These are phyloP conservation scores for Drosophila lowei DNA, from an alignment of 1,140 invertebrate species.

Conservation along the genomic window DNA sequence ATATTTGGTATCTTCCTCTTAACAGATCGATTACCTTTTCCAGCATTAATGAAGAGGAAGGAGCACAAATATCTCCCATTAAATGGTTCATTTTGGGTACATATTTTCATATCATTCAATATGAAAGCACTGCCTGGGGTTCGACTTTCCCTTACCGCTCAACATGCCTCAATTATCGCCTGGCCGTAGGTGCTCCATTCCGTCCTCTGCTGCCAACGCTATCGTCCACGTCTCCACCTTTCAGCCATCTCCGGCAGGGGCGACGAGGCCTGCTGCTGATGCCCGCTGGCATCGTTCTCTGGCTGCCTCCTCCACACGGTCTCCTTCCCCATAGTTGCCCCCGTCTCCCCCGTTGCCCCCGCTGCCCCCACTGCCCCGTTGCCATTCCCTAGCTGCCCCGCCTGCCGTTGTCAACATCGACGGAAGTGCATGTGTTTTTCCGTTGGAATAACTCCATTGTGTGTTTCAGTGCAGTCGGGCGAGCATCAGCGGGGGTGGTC, in stretches of 20 bases:
- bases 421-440: conserved; percentile 81
- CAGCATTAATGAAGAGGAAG: too few relatives aligned
- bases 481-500: conserved; percentile 52
- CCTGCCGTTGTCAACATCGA: conserved; percentile 63
- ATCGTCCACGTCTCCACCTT: not conserved
- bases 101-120: not conserved
- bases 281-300: conserved; percentile 27
- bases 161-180: conserved; percentile 50
- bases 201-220: not conserved
- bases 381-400: conserved; percentile 21
- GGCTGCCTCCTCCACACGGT: conserved; percentile 9
- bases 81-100: too few relatives aligned
- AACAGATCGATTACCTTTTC: too few relatives aligned
- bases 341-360: too few relatives aligned
- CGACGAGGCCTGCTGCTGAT: conserved; percentile 15
- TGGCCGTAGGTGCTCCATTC: conserved; percentile 32
- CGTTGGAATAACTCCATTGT: conserved; percentile 81
- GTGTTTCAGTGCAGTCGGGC: conserved; percentile 73
- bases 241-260: conserved; percentile 3
- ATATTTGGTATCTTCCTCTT: too few relatives aligned
- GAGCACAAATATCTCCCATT: too few relatives aligned
- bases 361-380: too few relatives aligned
- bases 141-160: conserved; percentile 15
- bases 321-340: not conserved
- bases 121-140: conserved; percentile 21